These are phyloP conservation scores for Drosophila simulans DNA, from an alignment of 1,140 invertebrate genomes.

Conservation along the genomic window DNA sequence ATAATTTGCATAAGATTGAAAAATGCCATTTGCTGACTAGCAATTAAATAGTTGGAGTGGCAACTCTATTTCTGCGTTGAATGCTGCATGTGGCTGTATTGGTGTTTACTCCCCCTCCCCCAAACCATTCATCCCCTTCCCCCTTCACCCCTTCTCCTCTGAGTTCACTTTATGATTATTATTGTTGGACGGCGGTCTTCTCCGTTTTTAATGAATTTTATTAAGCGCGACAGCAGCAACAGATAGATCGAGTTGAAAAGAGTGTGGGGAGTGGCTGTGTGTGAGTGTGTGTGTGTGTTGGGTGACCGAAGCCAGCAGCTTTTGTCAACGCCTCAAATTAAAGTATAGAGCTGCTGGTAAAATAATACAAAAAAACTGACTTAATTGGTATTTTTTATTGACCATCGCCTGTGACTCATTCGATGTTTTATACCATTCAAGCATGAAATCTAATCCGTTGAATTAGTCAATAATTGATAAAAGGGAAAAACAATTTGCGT, in stretches of 20 bases:
- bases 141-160: neutral
- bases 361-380: conserved; percentile 13
- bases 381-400: conserved; percentile 39
- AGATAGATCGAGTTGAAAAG: conserved; percentile 34
- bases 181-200: conserved; percentile 33
- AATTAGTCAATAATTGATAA: conserved; percentile 40
- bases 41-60: neutral
- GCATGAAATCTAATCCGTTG: conserved; percentile 25
- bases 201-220: conserved; percentile 63
- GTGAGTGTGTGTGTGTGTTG: neutral
- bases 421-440: conserved; percentile 5
- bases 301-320: conserved; percentile 18
- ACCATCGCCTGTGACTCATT: conserved; percentile 30
- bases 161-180: conserved; percentile 46
- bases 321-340: conserved; percentile 41
- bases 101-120: neutral
- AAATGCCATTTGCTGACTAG: neutral
- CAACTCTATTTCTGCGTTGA: conserved; percentile 13
- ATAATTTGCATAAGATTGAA: no score
- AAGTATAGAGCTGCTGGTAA: conserved; percentile 32
- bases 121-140: neutral
- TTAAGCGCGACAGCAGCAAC: conserved; percentile 57
- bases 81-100: conserved; percentile 8
- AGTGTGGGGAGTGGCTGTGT: neutral
- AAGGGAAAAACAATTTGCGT: conserved; percentile 30